Percentiles rank a stretch among this genome's conserved stretches.
These are phyloP conservation scores for Saccostrea echinata DNA, from an alignment of 1,140 invertebrate species.

Conservation along the genomic window DNA sequence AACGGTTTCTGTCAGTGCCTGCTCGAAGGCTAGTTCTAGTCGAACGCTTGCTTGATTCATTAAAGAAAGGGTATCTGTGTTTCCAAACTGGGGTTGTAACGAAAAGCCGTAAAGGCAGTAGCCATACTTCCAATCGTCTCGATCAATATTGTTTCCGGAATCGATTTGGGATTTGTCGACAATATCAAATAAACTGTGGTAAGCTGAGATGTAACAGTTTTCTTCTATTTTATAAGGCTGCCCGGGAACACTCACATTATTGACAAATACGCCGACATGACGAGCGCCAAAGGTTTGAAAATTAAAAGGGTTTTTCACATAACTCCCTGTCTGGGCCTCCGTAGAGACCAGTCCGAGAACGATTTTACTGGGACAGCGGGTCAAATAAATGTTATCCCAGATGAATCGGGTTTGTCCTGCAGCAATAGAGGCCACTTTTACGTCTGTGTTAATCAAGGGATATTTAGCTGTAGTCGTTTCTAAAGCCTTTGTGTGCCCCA, in stretches of 20 bases:
- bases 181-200: constrained; percentile 37
- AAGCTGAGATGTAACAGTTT: constrained; percentile 12
- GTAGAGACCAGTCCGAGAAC: constrained; percentile 22
- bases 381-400: too few species aligned
- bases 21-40: constrained; percentile 29
- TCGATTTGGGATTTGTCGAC: constrained; percentile 34
- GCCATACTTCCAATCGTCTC: constrained; percentile 24
- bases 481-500: too few species aligned
- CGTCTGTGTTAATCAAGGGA: too few species aligned
- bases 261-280: constrained; percentile 5
- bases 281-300: constrained; percentile 9
- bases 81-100: neutral
- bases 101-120: constrained; percentile 41
- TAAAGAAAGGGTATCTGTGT: too few species aligned
- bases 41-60: neutral
- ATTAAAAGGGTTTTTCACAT: constrained; percentile 39
- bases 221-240: neutral
- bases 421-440: too few species aligned
- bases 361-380: constrained; percentile 5
- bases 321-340: constrained; percentile 14
- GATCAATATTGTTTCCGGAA: constrained; percentile 20
- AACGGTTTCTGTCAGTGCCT: neutral
- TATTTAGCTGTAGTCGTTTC: too few species aligned
- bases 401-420: too few species aligned
- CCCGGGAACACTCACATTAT: constrained; percentile 1